A percentile compares a stretch with the other conserved stretches of the same genome.
Conservation (phyloP, 2,113 vertebrate genomes). For the Hippocampus abdominalis region DNA sequence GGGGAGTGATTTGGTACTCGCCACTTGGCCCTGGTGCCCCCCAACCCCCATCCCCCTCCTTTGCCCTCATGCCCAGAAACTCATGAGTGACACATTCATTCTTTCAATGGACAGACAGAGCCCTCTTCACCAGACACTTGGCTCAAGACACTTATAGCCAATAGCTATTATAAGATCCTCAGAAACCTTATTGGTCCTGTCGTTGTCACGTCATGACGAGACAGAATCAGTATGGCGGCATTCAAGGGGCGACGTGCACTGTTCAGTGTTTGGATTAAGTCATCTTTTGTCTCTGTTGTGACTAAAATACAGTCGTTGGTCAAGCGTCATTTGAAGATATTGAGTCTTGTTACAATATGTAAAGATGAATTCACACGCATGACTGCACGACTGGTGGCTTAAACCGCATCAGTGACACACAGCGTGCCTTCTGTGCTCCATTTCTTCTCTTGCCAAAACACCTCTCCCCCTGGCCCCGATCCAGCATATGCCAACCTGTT, state of each 20-base stretch:
- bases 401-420: slow-evolving; percentile 14
- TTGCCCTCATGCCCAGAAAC: slow-evolving; percentile 61
- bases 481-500: slow-evolving; percentile 55
- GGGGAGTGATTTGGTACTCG: slow-evolving; percentile 62
- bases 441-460: slow-evolving; percentile 47
- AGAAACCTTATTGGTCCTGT: slow-evolving; percentile 19
- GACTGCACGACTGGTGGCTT: not conserved
- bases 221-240: slow-evolving; percentile 12
- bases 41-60: slow-evolving; percentile 24
- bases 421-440: slow-evolving; percentile 44
- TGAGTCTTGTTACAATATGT: not conserved
- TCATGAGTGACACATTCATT: slow-evolving; percentile 67
- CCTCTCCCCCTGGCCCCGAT: slow-evolving; percentile 43
- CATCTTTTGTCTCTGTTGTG: not conserved
- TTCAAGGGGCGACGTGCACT: not conserved
- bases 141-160: slow-evolving; percentile 36
- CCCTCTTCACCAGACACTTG: slow-evolving; percentile 56
- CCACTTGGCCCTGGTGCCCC: slow-evolving; percentile 62
- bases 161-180: slow-evolving; percentile 48
- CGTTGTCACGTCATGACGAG: slow-evolving; percentile 24
- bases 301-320: not conserved
- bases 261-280: not conserved
- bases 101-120: slow-evolving; percentile 52
- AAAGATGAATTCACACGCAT: not conserved
- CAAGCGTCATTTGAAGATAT: not conserved